Conservation (phyloP, 2,888 invertebrate genomes). For the Diarsia dahlii region DNA sequence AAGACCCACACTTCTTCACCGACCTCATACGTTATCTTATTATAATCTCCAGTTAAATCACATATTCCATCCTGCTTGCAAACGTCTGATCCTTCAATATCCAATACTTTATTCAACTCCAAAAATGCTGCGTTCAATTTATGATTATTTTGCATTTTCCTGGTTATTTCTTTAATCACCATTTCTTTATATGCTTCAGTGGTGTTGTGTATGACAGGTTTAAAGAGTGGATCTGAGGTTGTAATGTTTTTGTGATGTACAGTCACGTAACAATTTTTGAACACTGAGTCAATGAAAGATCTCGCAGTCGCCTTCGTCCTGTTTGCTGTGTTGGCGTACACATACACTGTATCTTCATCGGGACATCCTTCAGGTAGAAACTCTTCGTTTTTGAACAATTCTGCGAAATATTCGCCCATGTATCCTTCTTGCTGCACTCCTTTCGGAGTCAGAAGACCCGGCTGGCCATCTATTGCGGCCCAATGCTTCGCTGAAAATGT, state of each 20-base stretch:
- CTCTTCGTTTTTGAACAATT: slow-evolving; percentile 54
- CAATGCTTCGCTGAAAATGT: slow-evolving; percentile 48
- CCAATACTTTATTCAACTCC: slow-evolving; percentile 52
- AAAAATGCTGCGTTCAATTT: slow-evolving; percentile 27
- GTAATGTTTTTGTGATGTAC: slow-evolving; percentile 36
- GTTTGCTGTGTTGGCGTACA: slow-evolving; percentile 28
- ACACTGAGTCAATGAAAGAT: slow-evolving; percentile 40
- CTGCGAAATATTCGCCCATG: slow-evolving; percentile 57
- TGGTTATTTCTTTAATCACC: slow-evolving; percentile 33
- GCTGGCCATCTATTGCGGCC: slow-evolving; percentile 9
- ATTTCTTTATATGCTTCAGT: slow-evolving; percentile 41
- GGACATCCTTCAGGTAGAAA: slow-evolving; percentile 54
- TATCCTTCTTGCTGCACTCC: slow-evolving; percentile 51
- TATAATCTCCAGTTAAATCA: slow-evolving; percentile 48
- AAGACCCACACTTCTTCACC: slow-evolving; percentile 23
- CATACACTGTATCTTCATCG: slow-evolving; percentile 41
- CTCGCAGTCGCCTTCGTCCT: slow-evolving; percentile 49
- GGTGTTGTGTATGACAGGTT: slow-evolving; percentile 37
- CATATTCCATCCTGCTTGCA: slow-evolving; percentile 56
- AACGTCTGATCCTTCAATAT: slow-evolving; percentile 50
- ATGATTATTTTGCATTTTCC: slow-evolving; percentile 29
- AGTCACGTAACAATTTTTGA: slow-evolving; percentile 34
- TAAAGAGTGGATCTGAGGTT: slow-evolving; percentile 45
- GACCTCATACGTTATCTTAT: slow-evolving; percentile 22
- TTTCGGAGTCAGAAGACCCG: slow-evolving; percentile 46